phyloP scores from a whole-genome alignment of 2,888 invertebrate species.

The Cyclophora albipunctata region DNA sequence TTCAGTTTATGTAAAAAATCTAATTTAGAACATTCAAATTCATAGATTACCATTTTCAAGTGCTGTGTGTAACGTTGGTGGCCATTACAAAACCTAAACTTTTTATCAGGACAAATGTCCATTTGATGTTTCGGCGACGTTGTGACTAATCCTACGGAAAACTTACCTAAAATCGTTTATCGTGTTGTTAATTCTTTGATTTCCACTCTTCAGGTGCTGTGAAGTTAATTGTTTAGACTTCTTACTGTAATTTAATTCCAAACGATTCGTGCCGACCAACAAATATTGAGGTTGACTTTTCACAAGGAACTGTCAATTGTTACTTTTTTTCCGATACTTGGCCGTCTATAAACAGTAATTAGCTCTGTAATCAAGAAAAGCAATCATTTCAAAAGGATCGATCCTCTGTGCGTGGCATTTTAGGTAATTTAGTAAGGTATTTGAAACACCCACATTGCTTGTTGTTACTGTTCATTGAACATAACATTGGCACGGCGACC shows the following conservation, averaged over 20 bases:
- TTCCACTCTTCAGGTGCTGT: constrained; percentile 41
- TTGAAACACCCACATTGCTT: constrained; percentile 57
- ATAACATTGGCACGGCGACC: constrained; percentile 70
- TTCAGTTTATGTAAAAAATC: constrained; percentile 24
- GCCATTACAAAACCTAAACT: constrained; percentile 76
- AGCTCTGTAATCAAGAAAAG: constrained; percentile 18
- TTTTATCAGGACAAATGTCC: constrained; percentile 74
- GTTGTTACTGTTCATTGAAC: constrained; percentile 73
- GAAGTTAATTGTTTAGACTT: constrained; percentile 34
- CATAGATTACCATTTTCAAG: constrained; percentile 42
- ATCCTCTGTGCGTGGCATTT: constrained; percentile 34
- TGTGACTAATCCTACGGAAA: constrained; percentile 66
- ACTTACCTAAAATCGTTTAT: constrained; percentile 48
- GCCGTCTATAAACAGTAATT: constrained; percentile 17
- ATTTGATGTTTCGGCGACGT: constrained; percentile 76
- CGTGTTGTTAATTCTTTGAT: constrained; percentile 40
- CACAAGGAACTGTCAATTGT: constrained; percentile 68
- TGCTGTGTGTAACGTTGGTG: constrained; percentile 73
- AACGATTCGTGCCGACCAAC: constrained; percentile 61
- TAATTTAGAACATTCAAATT: constrained; percentile 29
- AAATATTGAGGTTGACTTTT: constrained; percentile 66
- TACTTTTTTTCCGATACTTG: constrained; percentile 51
- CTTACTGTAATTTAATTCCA: constrained; percentile 42
- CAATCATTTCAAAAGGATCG: constrained; percentile 24
- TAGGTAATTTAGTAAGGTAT: constrained; percentile 41